Conservation (phyloP, 2,888 invertebrate genomes). For the Marronus borbonicus region DNA sequence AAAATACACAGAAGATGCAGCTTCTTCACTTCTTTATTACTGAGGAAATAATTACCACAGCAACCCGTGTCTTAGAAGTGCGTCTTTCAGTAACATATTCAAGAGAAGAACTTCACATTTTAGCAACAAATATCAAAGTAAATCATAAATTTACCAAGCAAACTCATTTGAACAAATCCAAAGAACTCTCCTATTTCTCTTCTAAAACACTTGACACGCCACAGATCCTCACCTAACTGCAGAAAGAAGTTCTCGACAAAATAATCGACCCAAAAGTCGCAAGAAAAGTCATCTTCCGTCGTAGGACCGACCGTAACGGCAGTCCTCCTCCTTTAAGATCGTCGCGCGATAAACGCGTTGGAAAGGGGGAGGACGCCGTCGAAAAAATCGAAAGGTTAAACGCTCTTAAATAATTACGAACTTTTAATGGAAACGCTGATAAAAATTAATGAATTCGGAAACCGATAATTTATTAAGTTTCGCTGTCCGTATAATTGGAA, state of each 20-base stretch:
- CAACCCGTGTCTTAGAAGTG: too few species aligned
- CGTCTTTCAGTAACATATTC: too few species aligned
- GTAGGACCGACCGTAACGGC: background rate
- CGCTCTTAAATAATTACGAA: conserved; percentile 53
- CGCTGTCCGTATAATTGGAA: conserved; percentile 37
- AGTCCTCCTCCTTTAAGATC: conserved; percentile 8
- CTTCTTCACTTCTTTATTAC: too few species aligned
- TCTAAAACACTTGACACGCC: too few species aligned
- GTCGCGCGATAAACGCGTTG: conserved; percentile 7
- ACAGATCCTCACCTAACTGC: too few species aligned
- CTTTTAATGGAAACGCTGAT: conserved; percentile 53
- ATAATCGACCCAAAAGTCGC: background rate
- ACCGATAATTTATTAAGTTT: conserved; percentile 51
- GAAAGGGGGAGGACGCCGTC: background rate
- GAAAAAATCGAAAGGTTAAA: conserved; percentile 50
- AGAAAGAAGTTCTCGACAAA: conserved; percentile 28
- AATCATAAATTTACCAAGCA: too few species aligned
- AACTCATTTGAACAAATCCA: too few species aligned
- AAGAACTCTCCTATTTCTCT: too few species aligned
- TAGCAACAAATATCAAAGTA: too few species aligned
- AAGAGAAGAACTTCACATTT: too few species aligned
- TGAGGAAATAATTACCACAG: too few species aligned
- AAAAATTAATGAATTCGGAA: conserved; percentile 52
- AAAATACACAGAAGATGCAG: too few species aligned
- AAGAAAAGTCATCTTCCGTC: background rate